phyloP scores from a whole-genome alignment of 2,113 vertebrate species.

The Proteles cristata region DNA sequence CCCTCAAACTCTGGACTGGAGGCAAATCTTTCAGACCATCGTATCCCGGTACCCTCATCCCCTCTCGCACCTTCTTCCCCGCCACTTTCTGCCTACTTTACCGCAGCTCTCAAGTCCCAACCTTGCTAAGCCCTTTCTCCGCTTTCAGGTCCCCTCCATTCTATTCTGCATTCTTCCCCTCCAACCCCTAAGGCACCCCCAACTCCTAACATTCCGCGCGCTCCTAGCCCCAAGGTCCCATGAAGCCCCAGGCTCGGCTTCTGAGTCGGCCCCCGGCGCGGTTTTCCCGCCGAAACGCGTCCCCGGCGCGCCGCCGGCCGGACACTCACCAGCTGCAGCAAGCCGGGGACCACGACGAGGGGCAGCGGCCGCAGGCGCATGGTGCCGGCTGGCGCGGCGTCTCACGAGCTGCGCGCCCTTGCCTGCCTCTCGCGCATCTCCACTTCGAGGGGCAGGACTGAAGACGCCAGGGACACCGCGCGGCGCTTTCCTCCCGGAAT shows the following conservation, averaged over 20 bases:
- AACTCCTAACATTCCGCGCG: background rate
- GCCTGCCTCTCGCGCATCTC: slow-evolving; percentile 88
- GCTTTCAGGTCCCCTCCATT: background rate
- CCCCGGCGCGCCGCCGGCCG: background rate
- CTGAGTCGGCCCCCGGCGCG: background rate
- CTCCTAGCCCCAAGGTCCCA: background rate
- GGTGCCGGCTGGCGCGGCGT: slow-evolving; percentile 88
- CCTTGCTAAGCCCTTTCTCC: background rate
- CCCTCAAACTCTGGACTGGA: background rate
- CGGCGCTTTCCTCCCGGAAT: slow-evolving; percentile 78
- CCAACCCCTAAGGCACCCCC: background rate
- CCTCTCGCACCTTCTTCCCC: background rate
- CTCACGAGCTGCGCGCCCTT: slow-evolving; percentile 85
- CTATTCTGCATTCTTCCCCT: background rate
- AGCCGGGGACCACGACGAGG: slow-evolving; percentile 89
- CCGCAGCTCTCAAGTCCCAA: background rate
- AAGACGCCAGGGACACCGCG: slow-evolving; percentile 82
- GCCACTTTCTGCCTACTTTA: background rate
- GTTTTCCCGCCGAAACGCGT: slow-evolving; percentile 75
- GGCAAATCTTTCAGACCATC: background rate
- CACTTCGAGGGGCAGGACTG: slow-evolving; percentile 83
- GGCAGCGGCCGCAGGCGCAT: slow-evolving; percentile 89
- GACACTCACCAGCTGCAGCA: slow-evolving; percentile 94
- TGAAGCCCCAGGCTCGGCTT: background rate
- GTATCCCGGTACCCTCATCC: fast-evolving